phyloP scores from a whole-genome alignment of 2,113 vertebrate genomes.

The Poeciliopsis turrubarensis region DNA sequence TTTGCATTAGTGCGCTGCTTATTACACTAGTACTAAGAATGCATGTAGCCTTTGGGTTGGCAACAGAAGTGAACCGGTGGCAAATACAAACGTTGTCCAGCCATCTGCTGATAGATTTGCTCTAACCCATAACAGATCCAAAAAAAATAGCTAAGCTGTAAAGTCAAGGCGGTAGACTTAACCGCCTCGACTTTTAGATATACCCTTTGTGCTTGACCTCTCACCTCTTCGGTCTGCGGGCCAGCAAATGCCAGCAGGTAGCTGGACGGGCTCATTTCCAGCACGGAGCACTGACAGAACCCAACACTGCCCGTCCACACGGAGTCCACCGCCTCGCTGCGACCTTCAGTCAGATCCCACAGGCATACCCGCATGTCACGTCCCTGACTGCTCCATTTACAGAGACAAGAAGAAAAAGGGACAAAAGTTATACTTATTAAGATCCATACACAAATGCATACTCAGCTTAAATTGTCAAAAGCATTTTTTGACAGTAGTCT shows the following conservation, averaged over 20 bases:
- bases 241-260: conserved; percentile 86
- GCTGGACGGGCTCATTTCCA: conserved; percentile 65
- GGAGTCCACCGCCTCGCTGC: conserved; percentile 76
- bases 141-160: too few relatives aligned
- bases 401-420: neutral
- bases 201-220: conserved; percentile 18
- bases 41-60: too few relatives aligned
- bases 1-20: too few relatives aligned
- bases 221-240: conserved; percentile 86
- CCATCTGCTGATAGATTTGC: too few relatives aligned
- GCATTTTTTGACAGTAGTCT: neutral
- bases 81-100: too few relatives aligned
- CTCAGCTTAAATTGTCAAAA: neutral
- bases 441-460: neutral
- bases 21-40: too few relatives aligned
- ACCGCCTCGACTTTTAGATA: neutral
- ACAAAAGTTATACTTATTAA: neutral
- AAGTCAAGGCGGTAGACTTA: too few relatives aligned
- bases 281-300: conserved; percentile 88
- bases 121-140: too few relatives aligned
- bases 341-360: conserved; percentile 90
- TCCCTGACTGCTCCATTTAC: conserved; percentile 84
- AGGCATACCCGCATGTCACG: conserved; percentile 87
- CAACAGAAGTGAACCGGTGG: too few relatives aligned
- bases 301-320: conserved; percentile 85